Base-by-base conservation (phyloP, 2,113 vertebrate genomes). In the Ctenomys sociabilis region DNA sequence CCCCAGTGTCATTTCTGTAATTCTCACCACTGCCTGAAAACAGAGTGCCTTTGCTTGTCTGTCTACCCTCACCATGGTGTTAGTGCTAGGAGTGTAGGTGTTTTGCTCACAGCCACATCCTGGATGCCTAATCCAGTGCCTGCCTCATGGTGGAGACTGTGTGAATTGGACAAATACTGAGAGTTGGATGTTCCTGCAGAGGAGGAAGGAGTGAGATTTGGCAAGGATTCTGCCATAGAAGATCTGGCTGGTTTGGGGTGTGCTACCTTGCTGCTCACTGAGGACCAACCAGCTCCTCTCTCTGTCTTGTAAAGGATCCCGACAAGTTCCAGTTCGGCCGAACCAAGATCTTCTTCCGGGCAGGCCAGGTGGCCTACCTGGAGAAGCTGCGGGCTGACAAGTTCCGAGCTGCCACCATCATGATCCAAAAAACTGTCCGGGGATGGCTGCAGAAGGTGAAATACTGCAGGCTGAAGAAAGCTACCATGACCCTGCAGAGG, bases 281-380 rank as follows among this genome's bases (percentile, higher is more conserved):
- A 17, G n/a, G 70, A 90, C 7, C 5, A 61, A 37, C 49, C 1
- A 1, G 13, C 95, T 97, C 95, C 88, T 94, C 93, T 94, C 96
- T 95, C n/a, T 97, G 80, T 84, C 97, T 97, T 89, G 24, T 86
- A 57, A 89, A 98, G 99, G 99, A 99, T 85, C 98, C 99, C 0
- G 99, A 99, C 98, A 99, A 99, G 99, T 99, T 99, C 98, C 99
- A 99, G 98, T 99, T 99, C 91, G 99, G 99, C 45, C 99, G 98
- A 96, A 99, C 99, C 35, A 99, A 99, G 99, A 99, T 99, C 98
- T 99, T 99, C 98, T 99, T 99, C 98, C 98, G 99, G 66, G 99
- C 99, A 0, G 99, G 99, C 43, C 99, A 99, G 98, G 99, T 99
- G 96, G 99, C 99, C 2, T 99, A 99, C 97, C 98, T 99, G 98